Evolutionary conservation across 2,888 invertebrate genomes (phyloP).

Genomic region (Ochropleura leucogaster): DNA sequence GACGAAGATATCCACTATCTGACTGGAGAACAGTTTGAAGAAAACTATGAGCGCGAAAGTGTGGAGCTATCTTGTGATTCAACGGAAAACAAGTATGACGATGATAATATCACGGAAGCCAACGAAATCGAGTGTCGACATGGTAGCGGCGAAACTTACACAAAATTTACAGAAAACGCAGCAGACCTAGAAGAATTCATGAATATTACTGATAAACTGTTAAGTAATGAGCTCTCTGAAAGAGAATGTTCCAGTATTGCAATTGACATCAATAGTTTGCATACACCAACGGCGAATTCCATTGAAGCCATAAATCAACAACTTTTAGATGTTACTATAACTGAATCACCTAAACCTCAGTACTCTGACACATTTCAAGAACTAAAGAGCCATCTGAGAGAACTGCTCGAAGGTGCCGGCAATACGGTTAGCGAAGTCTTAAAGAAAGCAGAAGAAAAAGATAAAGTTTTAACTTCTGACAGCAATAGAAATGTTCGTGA

Average conservation of each 20-base stretch:
- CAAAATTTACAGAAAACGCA: conserved; percentile 85
- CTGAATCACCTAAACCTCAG: conserved; percentile 64
- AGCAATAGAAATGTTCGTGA: conserved; percentile 76
- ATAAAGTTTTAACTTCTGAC: conserved; percentile 50
- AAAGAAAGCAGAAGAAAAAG: conserved; percentile 59
- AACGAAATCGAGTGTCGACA: conserved; percentile 77
- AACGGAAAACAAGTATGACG: conserved; percentile 73
- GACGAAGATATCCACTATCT: conserved; percentile 69
- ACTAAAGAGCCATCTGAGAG: conserved; percentile 81
- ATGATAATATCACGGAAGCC: conserved; percentile 60
- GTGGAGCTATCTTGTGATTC: conserved; percentile 75
- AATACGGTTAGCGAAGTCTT: conserved; percentile 62
- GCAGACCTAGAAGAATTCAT: conserved; percentile 86
- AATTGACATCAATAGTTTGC: conserved; percentile 75
- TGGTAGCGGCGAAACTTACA: conserved; percentile 87
- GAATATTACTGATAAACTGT: conserved; percentile 83
- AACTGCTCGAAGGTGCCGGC: conserved; percentile 77
- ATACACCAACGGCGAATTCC: conserved; percentile 85
- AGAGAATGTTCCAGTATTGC: conserved; percentile 67
- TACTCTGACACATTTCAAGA: conserved; percentile 82
- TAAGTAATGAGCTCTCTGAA: conserved; percentile 70
- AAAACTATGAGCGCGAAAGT: conserved; percentile 80
- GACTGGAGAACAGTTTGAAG: conserved; percentile 78
- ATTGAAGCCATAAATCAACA: conserved; percentile 79
- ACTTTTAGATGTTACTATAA: conserved; percentile 47